Evolutionary conservation across 2,797 vertebrate species (phyloP), one percentile per base, ranked within the genome.

Genomic region (Macropodus opercularis): DNA sequence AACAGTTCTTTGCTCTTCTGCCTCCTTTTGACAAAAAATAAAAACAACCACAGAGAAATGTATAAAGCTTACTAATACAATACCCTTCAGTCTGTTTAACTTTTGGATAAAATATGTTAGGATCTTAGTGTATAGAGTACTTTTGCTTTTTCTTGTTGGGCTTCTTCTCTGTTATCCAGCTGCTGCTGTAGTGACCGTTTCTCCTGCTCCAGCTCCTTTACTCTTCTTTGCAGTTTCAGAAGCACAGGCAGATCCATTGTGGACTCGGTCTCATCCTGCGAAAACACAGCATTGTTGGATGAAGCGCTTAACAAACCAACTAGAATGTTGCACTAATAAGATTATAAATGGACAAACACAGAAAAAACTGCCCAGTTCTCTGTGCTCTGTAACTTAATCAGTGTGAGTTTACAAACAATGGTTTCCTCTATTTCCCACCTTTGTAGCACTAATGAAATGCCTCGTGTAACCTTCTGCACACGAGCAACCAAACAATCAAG

Each of bases 171-270:
- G 69, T 84, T 92, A 75, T 98, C 96, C 74, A 98, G 90, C 51
- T 96, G 93, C 42, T 93, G 87, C 81, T 93, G 94, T 63, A 98
- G 88, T n/a, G 89, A 85, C 21, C 94, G 94, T 69, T 98, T 99
- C 48, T 98, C 94, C 62, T 94, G 93, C 87, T 99, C 96, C 82
- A 98, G 88, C 34, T 98, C 96, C 9, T 92, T 93, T 70, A 99
- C 93, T 51, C 94, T 91, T 79, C 93, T 98, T 88, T 98, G 97
- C 32, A 98, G 93, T 88, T 96, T 98, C 81, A 98, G 86, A 80
- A 99, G 94, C 61, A 98, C 87, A 35, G 96, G 94, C 91, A 99
- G 93, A 62, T 98, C 95, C 82, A 94, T 72, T 5, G 88, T 85
- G 2, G 90, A 17, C 67, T 90, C 90, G 91, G 82, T 87, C 57